These are phyloP conservation scores for Pogonophryne albipinna DNA, from an alignment of 2,797 vertebrate genomes.

Conservation along the genomic window DNA sequence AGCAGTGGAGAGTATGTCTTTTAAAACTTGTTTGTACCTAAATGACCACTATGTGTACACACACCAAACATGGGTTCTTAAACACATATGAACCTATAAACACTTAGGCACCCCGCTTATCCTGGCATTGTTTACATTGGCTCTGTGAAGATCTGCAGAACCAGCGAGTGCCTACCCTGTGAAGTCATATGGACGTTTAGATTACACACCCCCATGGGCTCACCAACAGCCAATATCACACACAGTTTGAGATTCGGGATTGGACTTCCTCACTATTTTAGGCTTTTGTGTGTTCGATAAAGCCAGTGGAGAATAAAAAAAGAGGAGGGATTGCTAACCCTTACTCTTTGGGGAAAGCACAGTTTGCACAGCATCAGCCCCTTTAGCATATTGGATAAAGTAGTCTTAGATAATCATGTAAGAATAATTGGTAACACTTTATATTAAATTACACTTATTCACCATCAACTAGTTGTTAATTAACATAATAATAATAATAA, in stretches of 20 bases:
- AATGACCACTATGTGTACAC: neutral
- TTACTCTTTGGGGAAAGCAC: neutral
- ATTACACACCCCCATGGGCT: constrained; percentile 55
- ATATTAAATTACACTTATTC: no score
- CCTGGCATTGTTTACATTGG: constrained; percentile 44
- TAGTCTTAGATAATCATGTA: constrained; percentile 42
- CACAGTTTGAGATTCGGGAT: constrained; percentile 53
- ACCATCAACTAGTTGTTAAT: no score
- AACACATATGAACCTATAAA: neutral
- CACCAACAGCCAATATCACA: constrained; percentile 50
- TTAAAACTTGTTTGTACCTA: constrained; percentile 9
- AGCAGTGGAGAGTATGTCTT: neutral
- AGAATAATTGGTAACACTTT: constrained; percentile 1
- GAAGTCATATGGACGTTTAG: constrained; percentile 67
- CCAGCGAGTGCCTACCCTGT: constrained; percentile 56
- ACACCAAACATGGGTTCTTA: neutral
- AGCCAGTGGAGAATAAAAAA: constrained; percentile 6
- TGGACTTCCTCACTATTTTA: constrained; percentile 34
- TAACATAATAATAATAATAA: no score
- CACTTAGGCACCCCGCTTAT: constrained; percentile 16
- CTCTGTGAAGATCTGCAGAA: constrained; percentile 44
- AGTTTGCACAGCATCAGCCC: neutral
- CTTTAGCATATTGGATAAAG: neutral
- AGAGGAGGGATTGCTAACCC: neutral
- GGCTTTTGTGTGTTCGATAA: constrained; percentile 38